Percentiles rank a stretch among this genome's conserved stretches.
Evolutionary conservation across 2,888 invertebrate species (phyloP).

Genomic region (Miltochrista miniata): DNA sequence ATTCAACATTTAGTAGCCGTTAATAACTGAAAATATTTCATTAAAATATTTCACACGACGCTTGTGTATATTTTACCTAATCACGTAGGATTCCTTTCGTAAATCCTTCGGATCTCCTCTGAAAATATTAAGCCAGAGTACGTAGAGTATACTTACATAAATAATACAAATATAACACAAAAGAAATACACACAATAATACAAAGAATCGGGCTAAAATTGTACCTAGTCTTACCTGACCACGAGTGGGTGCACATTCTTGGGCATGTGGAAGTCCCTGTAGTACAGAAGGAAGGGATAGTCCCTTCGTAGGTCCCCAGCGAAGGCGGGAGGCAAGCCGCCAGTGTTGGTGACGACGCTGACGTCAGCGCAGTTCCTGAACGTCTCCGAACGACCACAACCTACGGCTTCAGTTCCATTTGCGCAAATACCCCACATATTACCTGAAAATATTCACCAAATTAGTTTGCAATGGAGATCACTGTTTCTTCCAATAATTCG

Average conservation of each 20-base stretch:
- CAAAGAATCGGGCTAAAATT: slow-evolving; percentile 3
- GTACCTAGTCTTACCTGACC: slow-evolving; percentile 82
- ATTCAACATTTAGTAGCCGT: slow-evolving; percentile 43
- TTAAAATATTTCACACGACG: slow-evolving; percentile 30
- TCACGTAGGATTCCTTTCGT: slow-evolving; percentile 56
- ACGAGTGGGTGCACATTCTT: slow-evolving; percentile 89
- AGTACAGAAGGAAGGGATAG: slow-evolving; percentile 91
- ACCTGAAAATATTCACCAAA: slow-evolving; percentile 66
- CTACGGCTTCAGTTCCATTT: slow-evolving; percentile 94
- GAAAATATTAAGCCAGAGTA: slow-evolving; percentile 57
- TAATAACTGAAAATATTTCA: slow-evolving; percentile 27
- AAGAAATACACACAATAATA: slow-evolving; percentile 16
- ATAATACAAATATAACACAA: slow-evolving; percentile 19
- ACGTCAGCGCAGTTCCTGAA: slow-evolving; percentile 96
- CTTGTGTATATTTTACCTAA: slow-evolving; percentile 62
- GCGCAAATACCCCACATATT: slow-evolving; percentile 96
- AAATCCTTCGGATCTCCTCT: slow-evolving; percentile 55
- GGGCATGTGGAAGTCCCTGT: slow-evolving; percentile 87
- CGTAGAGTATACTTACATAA: slow-evolving; percentile 31
- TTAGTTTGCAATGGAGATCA: not conserved
- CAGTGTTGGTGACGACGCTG: slow-evolving; percentile 90
- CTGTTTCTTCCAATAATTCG: no score
- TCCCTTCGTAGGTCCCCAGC: slow-evolving; percentile 82
- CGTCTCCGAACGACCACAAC: slow-evolving; percentile 95
- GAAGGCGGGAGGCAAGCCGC: slow-evolving; percentile 89